Evolutionary conservation across 2,113 vertebrate genomes (phyloP).

Genomic region (Hippocampus abdominalis): DNA sequence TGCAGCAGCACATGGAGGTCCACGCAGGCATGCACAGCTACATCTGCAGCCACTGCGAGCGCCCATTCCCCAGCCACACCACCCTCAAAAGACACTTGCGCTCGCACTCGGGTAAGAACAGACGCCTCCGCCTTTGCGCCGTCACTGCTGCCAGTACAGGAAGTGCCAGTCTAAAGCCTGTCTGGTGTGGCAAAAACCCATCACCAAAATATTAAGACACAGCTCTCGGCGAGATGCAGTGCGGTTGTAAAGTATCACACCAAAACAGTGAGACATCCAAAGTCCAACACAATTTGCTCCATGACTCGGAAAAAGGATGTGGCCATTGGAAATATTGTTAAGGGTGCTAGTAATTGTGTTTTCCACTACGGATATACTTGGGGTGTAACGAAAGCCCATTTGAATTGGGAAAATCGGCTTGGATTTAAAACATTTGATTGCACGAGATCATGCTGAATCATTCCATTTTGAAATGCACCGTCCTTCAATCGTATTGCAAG

Average conservation of each 20-base stretch:
- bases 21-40: conserved; percentile 97
- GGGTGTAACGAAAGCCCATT: too few relatives aligned
- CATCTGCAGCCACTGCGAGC: conserved; percentile 97
- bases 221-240: neutral
- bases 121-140: neutral
- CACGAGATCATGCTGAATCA: too few relatives aligned
- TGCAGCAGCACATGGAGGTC: conserved; percentile 99
- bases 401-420: too few relatives aligned
- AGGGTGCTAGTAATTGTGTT: too few relatives aligned
- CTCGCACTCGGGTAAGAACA: conserved; percentile 88
- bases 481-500: too few relatives aligned
- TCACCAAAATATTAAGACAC: neutral
- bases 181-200: neutral
- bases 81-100: conserved; percentile 97
- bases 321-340: too few relatives aligned
- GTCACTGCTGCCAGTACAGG: neutral
- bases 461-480: too few relatives aligned
- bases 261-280: neutral
- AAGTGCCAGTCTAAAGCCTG: neutral
- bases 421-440: too few relatives aligned
- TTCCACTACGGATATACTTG: too few relatives aligned
- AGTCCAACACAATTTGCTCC: neutral
- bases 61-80: conserved; percentile 97
- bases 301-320: neutral
- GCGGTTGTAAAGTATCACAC: neutral